These are phyloP conservation scores for Malachius bipustulatus DNA, from an alignment of 2,888 invertebrate species.

Conservation along the genomic window DNA sequence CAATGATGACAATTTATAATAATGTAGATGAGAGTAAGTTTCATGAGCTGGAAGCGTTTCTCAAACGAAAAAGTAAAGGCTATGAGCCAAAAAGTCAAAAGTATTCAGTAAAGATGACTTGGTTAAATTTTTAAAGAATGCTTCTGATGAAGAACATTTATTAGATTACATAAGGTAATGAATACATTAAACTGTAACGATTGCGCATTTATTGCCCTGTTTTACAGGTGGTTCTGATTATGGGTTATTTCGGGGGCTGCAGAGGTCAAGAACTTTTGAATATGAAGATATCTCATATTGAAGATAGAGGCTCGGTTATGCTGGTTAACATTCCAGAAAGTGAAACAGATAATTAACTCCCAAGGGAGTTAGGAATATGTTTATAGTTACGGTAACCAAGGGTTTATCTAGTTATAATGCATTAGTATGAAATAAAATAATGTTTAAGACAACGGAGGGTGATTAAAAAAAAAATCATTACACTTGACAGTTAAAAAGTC, in stretches of 20 bases:
- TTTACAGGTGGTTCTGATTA: too few relatives aligned
- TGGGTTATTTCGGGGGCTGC: neutral
- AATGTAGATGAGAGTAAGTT: too few relatives aligned
- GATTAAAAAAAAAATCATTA: too few relatives aligned
- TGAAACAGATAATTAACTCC: constrained; percentile 8
- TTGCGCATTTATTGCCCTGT: too few relatives aligned
- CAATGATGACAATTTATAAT: too few relatives aligned
- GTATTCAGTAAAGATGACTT: constrained; percentile 6
- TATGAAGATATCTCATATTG: constrained; percentile 4
- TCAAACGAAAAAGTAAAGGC: constrained; percentile 6
- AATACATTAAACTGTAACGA: constrained; percentile 6
- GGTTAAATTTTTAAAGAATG: constrained; percentile 5
- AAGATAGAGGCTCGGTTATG: too few relatives aligned
- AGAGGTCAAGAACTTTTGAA: constrained; percentile 6
- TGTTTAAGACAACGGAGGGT: too few relatives aligned
- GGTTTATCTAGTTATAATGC: too few relatives aligned
- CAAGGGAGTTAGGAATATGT: too few relatives aligned
- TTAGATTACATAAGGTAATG: constrained; percentile 4
- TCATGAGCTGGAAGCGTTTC: constrained; percentile 7
- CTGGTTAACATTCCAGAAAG: constrained; percentile 7
- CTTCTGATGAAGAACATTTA: constrained; percentile 5
- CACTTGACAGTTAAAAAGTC: too few relatives aligned
- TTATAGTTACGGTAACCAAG: too few relatives aligned
- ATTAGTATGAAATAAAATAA: too few relatives aligned
- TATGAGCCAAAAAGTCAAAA: constrained; percentile 1